Percentiles rank a stretch among this genome's conserved stretches.
Evolutionary conservation across 2,888 invertebrate species (phyloP).

Genomic region (Agelastica alni): DNA sequence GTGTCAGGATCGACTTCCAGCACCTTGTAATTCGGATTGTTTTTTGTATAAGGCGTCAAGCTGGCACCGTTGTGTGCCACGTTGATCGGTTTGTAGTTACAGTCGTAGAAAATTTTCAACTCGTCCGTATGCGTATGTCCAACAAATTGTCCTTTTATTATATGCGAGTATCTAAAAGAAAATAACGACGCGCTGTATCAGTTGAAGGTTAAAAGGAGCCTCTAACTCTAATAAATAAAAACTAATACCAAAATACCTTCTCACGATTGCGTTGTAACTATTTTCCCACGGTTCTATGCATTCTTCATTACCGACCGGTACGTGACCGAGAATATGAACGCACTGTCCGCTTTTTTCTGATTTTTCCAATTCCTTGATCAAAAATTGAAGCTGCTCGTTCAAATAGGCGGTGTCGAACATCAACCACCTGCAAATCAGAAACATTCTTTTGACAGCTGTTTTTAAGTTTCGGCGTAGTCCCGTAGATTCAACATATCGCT

Average conservation of each 20-base stretch:
- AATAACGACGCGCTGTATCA: neutral
- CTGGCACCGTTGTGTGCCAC: slow-evolving; percentile 73
- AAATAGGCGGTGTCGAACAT: slow-evolving; percentile 67
- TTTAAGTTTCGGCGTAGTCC: too few relatives aligned
- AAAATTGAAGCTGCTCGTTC: slow-evolving; percentile 78
- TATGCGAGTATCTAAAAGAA: slow-evolving; percentile 66
- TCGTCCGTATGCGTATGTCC: slow-evolving; percentile 83
- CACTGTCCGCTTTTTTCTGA: slow-evolving; percentile 66
- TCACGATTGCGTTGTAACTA: slow-evolving; percentile 69
- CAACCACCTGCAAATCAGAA: slow-evolving; percentile 50
- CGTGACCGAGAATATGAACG: slow-evolving; percentile 85
- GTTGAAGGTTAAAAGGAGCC: neutral
- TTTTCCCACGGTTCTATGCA: slow-evolving; percentile 71
- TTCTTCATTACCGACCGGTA: slow-evolving; percentile 75
- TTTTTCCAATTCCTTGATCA: slow-evolving; percentile 57
- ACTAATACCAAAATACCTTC: too few relatives aligned
- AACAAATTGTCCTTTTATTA: slow-evolving; percentile 79
- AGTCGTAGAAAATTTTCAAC: slow-evolving; percentile 70
- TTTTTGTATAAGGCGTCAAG: slow-evolving; percentile 64
- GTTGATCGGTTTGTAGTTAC: slow-evolving; percentile 63
- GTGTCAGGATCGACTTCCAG: slow-evolving; percentile 44
- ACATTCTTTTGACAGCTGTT: too few relatives aligned
- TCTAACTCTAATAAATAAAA: too few relatives aligned
- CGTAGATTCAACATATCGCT: too few relatives aligned
- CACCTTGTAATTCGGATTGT: slow-evolving; percentile 63